Conservation (phyloP, 1,140 invertebrate species). For the Pomacea maculata region DNA sequence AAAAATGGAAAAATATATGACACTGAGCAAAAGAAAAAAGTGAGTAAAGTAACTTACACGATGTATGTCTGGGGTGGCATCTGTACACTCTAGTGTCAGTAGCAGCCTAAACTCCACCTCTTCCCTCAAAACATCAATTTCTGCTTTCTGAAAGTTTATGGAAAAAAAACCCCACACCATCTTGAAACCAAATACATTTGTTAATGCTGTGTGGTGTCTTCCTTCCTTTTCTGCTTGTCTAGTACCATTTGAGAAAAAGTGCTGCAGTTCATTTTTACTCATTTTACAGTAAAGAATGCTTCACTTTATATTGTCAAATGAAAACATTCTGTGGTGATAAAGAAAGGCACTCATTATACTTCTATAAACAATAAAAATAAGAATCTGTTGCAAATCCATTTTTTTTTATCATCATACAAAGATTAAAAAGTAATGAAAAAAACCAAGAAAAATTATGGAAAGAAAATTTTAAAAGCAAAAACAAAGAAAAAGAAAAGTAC, state of each 20-base stretch:
- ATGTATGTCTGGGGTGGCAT: conserved; percentile 19
- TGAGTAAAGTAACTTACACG: conserved; percentile 13
- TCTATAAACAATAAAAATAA: background rate
- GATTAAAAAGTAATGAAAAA: background rate
- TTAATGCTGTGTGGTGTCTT: background rate
- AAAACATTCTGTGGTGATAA: too few species aligned
- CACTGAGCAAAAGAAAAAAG: too few species aligned
- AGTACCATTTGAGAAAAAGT: background rate
- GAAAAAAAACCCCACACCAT: background rate
- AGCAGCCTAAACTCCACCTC: conserved; percentile 50
- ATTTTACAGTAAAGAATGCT: too few species aligned
- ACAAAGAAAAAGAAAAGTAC: too few species aligned
- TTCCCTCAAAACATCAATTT: conserved; percentile 11
- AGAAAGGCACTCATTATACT: too few species aligned
- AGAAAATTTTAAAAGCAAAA: too few species aligned
- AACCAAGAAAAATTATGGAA: background rate
- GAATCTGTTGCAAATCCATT: background rate
- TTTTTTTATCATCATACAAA: background rate
- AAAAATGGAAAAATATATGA: too few species aligned
- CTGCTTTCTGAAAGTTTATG: conserved; percentile 8
- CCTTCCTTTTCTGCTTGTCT: background rate
- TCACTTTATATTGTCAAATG: too few species aligned
- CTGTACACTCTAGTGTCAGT: conserved; percentile 33
- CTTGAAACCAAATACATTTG: background rate
- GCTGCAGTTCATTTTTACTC: too few species aligned